Conservation (phyloP, 2,113 vertebrate genomes). For the Aix galericulata region DNA sequence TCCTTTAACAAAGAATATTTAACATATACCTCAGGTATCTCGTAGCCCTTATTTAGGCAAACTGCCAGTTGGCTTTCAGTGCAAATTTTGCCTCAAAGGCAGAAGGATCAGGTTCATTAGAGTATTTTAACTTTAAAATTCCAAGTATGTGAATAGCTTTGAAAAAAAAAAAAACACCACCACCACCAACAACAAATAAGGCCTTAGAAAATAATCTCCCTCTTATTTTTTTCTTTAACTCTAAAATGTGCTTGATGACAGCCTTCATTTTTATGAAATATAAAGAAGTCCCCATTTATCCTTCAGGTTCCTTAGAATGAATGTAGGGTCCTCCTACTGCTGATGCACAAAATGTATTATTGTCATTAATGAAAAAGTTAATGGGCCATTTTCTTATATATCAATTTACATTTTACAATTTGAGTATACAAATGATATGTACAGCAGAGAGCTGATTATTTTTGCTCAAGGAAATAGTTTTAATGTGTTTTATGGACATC, state of each 20-base stretch:
- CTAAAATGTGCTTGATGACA: conserved; percentile 44
- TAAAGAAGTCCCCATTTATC: conserved; percentile 72
- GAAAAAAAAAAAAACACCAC: no score
- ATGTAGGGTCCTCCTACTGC: conserved; percentile 82
- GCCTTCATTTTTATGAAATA: conserved; percentile 74
- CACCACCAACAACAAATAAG: neutral
- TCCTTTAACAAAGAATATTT: conserved; percentile 55
- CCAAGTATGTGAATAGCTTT: neutral
- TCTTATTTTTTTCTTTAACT: neutral
- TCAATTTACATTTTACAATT: conserved; percentile 99
- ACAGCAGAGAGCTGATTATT: conserved; percentile 90
- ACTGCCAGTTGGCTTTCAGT: conserved; percentile 36
- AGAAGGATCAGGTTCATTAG: neutral
- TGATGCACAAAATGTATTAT: conserved; percentile 94
- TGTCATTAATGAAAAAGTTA: conserved; percentile 99
- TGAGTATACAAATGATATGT: conserved; percentile 97
- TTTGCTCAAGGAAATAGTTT: conserved; percentile 95
- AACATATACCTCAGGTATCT: conserved; percentile 39
- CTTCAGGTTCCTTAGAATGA: conserved; percentile 76
- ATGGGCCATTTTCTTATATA: conserved; percentile 99
- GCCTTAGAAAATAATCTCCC: neutral
- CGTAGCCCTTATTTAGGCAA: neutral
- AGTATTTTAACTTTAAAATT: conserved; percentile 59
- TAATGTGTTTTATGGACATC: conserved; percentile 99
- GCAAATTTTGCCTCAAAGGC: conserved; percentile 14